Evolutionary conservation across 2,113 vertebrate species (phyloP).

Genomic region (Microcebus murinus): DNA sequence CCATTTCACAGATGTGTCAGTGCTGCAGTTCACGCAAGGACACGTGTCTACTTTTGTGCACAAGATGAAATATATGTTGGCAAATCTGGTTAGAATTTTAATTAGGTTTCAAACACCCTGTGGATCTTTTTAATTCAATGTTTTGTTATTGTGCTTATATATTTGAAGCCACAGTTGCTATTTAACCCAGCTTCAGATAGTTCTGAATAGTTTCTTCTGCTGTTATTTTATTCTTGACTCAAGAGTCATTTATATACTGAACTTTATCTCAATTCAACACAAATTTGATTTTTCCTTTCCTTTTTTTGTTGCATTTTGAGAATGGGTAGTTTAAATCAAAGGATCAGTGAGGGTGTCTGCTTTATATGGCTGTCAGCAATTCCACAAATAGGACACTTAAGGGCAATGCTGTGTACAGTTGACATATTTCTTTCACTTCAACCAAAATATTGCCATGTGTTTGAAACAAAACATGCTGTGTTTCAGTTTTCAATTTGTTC

Average conservation of each 20-base stretch:
- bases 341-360: neutral
- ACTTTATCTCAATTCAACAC: neutral
- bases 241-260: neutral
- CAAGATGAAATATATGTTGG: neutral
- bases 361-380: neutral
- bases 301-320: neutral
- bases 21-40: neutral
- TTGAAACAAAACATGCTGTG: conserved; percentile 16
- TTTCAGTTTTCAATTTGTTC: conserved; percentile 44
- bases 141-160: neutral
- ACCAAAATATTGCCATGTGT: neutral
- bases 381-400: neutral
- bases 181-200: neutral
- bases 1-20: conserved; percentile 45
- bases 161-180: neutral
- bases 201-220: neutral
- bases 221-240: conserved; percentile 1
- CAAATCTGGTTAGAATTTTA: conserved; percentile 30
- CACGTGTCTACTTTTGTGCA: neutral
- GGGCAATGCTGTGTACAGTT: neutral
- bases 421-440: neutral
- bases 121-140: neutral
- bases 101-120: neutral
- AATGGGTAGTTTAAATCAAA: conserved; percentile 31
- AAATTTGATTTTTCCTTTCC: neutral